phyloP scores from a whole-genome alignment of 2,113 vertebrate species.

The Caretta caretta region DNA sequence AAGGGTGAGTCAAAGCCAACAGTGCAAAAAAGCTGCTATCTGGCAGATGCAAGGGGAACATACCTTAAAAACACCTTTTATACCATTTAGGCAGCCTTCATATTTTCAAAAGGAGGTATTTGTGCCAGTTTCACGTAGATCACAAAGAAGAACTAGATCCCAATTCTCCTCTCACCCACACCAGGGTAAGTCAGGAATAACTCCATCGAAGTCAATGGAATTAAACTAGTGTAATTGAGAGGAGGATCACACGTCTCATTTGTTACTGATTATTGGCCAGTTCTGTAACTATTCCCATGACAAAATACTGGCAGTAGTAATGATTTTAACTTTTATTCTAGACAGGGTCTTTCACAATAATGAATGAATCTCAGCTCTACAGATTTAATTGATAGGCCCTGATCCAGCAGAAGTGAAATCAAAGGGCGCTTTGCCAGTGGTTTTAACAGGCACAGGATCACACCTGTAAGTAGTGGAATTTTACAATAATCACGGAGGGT shows the following conservation, averaged over 20 bases:
- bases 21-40: neutral
- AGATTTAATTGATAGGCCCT: neutral
- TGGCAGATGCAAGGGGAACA: neutral
- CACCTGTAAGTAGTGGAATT: neutral
- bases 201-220: neutral
- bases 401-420: neutral
- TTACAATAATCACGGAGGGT: neutral
- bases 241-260: neutral
- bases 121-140: neutral
- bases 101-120: neutral
- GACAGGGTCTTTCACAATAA: neutral
- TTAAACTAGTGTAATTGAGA: neutral
- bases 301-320: neutral
- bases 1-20: constrained; percentile 1
- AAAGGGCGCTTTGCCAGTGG: neutral
- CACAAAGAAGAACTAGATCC: neutral
- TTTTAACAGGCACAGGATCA: neutral
- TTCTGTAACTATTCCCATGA: constrained; percentile 14
- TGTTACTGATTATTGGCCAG: neutral
- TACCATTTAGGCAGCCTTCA: neutral
- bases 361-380: neutral
- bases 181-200: neutral
- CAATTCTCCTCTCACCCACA: neutral
- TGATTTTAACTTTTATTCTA: neutral
- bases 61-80: constrained; percentile 6